Evolutionary conservation across 2,113 vertebrate genomes (phyloP).

Genomic region (Paedocypris sp.): DNA sequence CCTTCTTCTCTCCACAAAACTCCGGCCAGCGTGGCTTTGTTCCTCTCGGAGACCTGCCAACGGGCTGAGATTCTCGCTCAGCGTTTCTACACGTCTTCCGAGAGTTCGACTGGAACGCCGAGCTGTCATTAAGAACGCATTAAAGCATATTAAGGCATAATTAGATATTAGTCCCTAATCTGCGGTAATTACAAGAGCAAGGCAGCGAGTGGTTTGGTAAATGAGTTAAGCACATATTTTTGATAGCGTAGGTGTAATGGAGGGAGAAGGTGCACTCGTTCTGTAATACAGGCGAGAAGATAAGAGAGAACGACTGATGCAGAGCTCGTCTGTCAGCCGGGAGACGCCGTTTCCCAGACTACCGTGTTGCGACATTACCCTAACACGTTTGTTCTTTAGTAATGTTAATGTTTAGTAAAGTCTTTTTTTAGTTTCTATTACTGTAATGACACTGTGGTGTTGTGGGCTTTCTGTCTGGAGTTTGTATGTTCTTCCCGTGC

Average conservation of each 20-base stretch:
- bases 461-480: no score
- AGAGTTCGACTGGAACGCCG: constrained; percentile 48
- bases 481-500: no score
- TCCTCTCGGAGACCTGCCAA: constrained; percentile 18
- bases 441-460: no score
- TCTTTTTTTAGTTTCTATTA: no score
- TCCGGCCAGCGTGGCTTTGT: background rate
- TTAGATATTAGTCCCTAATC: constrained; percentile 63
- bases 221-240: constrained; percentile 50
- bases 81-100: constrained; percentile 27
- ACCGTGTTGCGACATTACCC: no score
- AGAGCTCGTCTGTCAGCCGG: background rate
- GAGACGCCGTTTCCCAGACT: no score
- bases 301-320: background rate
- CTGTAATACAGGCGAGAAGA: constrained; percentile 16
- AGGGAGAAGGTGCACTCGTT: constrained; percentile 29
- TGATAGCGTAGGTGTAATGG: constrained; percentile 38
- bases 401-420: no score
- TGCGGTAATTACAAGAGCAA: constrained; percentile 51
- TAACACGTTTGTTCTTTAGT: no score
- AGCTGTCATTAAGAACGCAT: constrained; percentile 64
- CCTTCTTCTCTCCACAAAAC: background rate
- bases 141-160: constrained; percentile 63
- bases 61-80: constrained; percentile 36
- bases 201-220: constrained; percentile 33